Conservation (phyloP, 2,113 vertebrate species). For the Piprites chloris region DNA sequence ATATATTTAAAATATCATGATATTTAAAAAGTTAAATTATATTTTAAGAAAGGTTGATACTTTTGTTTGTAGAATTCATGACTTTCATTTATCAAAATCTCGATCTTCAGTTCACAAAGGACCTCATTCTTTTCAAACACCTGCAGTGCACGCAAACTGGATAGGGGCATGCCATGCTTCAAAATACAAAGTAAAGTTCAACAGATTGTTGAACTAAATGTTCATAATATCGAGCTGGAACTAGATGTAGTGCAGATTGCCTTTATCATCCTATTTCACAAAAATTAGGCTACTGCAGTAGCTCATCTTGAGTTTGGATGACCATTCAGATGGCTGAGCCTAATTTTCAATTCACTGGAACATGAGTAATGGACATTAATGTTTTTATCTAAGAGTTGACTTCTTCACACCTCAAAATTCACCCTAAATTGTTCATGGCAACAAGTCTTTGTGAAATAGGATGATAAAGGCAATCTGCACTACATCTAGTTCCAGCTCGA, state of each 20-base stretch:
- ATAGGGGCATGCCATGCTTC: neutral
- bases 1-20: neutral
- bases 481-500: neutral
- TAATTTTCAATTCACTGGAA: neutral
- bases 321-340: neutral
- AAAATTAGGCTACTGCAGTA: too few species aligned
- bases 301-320: neutral
- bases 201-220: too few species aligned
- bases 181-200: constrained; percentile 12
- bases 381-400: neutral
- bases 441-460: neutral
- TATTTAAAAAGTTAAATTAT: neutral
- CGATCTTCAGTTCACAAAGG: neutral
- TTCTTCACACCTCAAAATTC: neutral
- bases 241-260: too few species aligned
- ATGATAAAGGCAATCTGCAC: neutral
- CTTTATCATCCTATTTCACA: too few species aligned
- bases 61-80: neutral
- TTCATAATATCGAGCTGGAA: too few species aligned
- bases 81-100: neutral
- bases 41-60: neutral
- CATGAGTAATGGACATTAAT: neutral
- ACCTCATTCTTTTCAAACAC: neutral
- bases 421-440: neutral
- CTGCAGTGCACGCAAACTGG: neutral